Conservation (phyloP, 2,888 invertebrate genomes). For the Myopa testacea region DNA sequence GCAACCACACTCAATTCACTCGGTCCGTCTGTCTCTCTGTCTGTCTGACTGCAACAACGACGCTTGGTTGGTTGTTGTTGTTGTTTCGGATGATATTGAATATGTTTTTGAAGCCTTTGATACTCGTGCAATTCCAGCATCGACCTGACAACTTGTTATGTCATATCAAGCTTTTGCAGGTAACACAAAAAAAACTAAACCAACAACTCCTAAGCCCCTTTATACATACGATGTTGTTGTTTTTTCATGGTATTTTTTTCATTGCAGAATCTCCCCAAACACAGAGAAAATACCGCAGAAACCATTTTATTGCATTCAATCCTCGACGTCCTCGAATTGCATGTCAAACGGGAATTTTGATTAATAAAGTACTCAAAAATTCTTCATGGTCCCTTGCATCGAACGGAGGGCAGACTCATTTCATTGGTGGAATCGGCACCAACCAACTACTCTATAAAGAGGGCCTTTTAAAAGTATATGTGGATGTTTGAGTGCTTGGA, state of each 20-base stretch:
- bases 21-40: neutral
- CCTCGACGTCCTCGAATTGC: slow-evolving; percentile 22
- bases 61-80: neutral
- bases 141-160: slow-evolving; percentile 1
- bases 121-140: neutral
- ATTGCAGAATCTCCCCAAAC: neutral
- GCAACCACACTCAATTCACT: slow-evolving; percentile 17
- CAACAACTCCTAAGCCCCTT: slow-evolving; percentile 3
- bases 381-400: slow-evolving; percentile 14
- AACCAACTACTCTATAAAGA: neutral
- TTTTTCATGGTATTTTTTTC: neutral
- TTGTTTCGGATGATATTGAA: neutral
- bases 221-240: neutral
- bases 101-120: neutral
- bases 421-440: neutral
- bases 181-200: neutral
- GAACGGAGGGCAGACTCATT: neutral
- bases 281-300: slow-evolving; percentile 6
- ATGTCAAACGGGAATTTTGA: slow-evolving; percentile 37
- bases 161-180: slow-evolving; percentile 2
- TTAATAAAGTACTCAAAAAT: slow-evolving; percentile 39
- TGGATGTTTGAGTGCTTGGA: neutral
- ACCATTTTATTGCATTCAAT: slow-evolving; percentile 34
- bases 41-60: no score
- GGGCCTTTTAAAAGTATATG: neutral